Conservation (phyloP, 2,888 invertebrate genomes). For the Quadroppia sp. region DNA sequence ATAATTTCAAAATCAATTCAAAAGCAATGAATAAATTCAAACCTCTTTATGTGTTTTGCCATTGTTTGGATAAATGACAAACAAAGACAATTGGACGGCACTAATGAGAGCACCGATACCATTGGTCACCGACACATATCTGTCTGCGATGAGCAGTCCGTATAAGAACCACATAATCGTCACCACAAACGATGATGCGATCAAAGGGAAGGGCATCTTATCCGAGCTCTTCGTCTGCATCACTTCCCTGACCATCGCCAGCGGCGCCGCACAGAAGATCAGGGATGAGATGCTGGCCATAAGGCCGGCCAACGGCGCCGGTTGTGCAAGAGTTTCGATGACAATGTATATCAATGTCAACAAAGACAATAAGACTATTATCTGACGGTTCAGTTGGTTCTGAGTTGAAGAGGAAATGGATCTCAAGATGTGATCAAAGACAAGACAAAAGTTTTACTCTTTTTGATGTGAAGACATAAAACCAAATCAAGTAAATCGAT, state of each 20-base stretch:
- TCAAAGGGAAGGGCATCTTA: conserved; percentile 80
- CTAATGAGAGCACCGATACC: conserved; percentile 70
- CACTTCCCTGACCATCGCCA: conserved; percentile 69
- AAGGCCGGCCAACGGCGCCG: conserved; percentile 60
- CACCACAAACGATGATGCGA: conserved; percentile 73
- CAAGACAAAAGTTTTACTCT: conserved; percentile 56
- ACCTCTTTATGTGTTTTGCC: conserved; percentile 25
- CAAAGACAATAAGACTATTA: conserved; percentile 58
- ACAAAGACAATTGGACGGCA: conserved; percentile 64
- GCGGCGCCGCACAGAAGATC: conserved; percentile 74
- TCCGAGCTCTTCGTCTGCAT: conserved; percentile 76
- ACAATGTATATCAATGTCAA: conserved; percentile 57
- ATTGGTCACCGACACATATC: conserved; percentile 73
- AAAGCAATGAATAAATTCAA: neutral
- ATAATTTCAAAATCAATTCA: neutral
- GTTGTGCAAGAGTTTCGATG: conserved; percentile 57
- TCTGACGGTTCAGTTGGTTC: conserved; percentile 62
- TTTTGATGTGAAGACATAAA: conserved; percentile 67
- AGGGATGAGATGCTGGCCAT: conserved; percentile 67
- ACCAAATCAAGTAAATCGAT: conserved; percentile 65
- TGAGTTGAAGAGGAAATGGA: conserved; percentile 49
- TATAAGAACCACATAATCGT: conserved; percentile 74
- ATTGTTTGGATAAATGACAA: conserved; percentile 63
- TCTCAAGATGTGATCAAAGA: neutral
- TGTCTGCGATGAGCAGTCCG: conserved; percentile 69